Base-by-base conservation (phyloP, 2,888 invertebrate genomes). In the Epirrhoe tristata region DNA sequence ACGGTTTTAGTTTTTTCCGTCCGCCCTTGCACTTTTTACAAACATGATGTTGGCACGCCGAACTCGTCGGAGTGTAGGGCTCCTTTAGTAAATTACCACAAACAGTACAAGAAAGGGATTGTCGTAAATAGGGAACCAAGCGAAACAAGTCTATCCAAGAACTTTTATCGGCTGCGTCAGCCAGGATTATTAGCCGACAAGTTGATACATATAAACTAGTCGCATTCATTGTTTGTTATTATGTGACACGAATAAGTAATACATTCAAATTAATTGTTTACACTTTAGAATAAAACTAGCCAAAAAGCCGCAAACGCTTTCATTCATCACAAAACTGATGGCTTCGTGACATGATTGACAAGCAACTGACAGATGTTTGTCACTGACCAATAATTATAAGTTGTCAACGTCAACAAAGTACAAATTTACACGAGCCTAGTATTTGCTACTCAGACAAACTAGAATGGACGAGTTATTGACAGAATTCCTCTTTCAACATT, bases 31-130 rank as follows among this genome's bases (percentile, higher is more conserved):
- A 98, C 60, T 95, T 94, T 77, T 96, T 96, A 87, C 98, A 98
- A 48, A 98, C 97, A 90, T 97, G 97, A 89, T 98, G 98, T 86
- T 97, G 97, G 89, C 98, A 98, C 72, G 95, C 95, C 4, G 96
- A 95, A 77, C 95, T 96, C 17, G 95, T 95, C 14, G 98, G 97
- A 43, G 97, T 96, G 82, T 96, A 96, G 6, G 98, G 98, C 82
- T 97, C 96, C 75, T 96, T 96, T 64, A 98, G 89, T 74, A 98
- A 94, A 83, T 96, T 96, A 70, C 96, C 96, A 88, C 98, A 98
- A 63, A 98, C 98, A 64, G 97, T 97, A 91, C 98, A 98, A 76
- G 97, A 97, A 78, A 98, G 94, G 72, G 97, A 96, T 86, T 97
- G 97, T 66, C 98, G 95, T 82, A 98, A 94, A 90, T 97, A 97